Base-by-base conservation (phyloP, 2,797 vertebrate genomes). In the Diplodus sargus region DNA sequence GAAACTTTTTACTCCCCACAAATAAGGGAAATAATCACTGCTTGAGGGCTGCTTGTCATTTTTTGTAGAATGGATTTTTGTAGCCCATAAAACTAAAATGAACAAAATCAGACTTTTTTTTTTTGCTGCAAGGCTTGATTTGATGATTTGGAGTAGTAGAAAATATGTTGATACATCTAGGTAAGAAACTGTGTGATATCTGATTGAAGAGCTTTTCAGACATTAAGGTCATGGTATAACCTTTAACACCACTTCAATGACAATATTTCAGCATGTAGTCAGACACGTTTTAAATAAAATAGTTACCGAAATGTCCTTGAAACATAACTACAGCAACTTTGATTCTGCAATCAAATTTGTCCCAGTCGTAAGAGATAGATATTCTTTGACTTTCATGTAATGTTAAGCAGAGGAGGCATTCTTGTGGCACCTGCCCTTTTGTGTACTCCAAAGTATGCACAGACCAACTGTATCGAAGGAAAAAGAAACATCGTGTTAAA, bases 1-100 rank as follows among this genome's bases (percentile, higher is more conserved):
- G 48, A 49, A 42, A 47, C 14, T 53, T 52, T 71, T 53, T 62
- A 12, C 65, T 28, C 47, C 30, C 43, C 45, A 43, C 20, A 71
- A 82, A 71, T 47, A 22, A 71, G 73, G 34, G 48, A 66, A 56
- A 63, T 71, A 30, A 17, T 51, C n/a, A 12, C 28, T 57, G 45
- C 57, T 62, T 18, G 14, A 78, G 61, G 62, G 34, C 51, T 82
- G 57, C 53, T 34, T 70, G 52, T 53, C 18, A 57, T 64, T 34
- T 60, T 66, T n/a, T 28, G 30, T 4, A 49, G 34, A 74, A 47
- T 62, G 0, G 52, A 22, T 39, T 69, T 57, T 70, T 23, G 9
- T 20, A 65, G 11, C 25, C 8, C 53, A 74, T 22, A 11, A 34
- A 68, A 66, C 28, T 12, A 0, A 2, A 22, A 0, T 13, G 25